Evolutionary conservation across 2,113 vertebrate species (phyloP).

Genomic region (Tricholaema leucomelas): DNA sequence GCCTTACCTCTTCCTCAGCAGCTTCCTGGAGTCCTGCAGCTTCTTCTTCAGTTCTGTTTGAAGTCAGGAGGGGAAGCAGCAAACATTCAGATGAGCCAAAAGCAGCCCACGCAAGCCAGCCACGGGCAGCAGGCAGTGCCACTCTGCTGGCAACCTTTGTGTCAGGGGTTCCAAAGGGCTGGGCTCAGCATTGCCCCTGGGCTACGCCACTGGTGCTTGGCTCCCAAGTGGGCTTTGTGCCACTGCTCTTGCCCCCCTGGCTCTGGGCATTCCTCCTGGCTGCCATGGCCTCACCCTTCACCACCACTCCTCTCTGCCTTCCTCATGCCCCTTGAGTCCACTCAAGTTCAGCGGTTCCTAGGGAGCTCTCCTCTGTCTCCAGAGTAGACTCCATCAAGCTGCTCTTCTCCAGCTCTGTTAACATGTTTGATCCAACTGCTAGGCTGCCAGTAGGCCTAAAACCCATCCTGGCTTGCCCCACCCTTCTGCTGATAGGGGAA

Average conservation of each 20-base stretch:
- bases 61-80: background rate
- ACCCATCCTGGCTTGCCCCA: too few relatives aligned
- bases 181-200: too few relatives aligned
- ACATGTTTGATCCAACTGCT: background rate
- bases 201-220: too few relatives aligned
- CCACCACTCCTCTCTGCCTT: background rate
- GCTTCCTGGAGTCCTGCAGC: slow-evolving; percentile 77
- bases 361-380: background rate
- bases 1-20: slow-evolving; percentile 83
- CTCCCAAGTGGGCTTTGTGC: too few relatives aligned
- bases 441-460: too few relatives aligned
- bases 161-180: too few relatives aligned
- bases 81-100: background rate
- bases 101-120: background rate
- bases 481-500: too few relatives aligned
- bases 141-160: too few relatives aligned
- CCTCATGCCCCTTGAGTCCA: background rate
- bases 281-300: background rate
- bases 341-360: background rate
- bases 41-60: slow-evolving; percentile 71
- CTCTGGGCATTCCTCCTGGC: too few relatives aligned
- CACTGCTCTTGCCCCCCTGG: too few relatives aligned
- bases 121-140: too few relatives aligned
- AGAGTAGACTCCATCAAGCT: background rate
- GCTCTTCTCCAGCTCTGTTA: background rate